Percentiles rank a stretch among this genome's conserved stretches.
phyloP scores from a whole-genome alignment of 2,797 vertebrate species.

The Lacerta viridis region DNA sequence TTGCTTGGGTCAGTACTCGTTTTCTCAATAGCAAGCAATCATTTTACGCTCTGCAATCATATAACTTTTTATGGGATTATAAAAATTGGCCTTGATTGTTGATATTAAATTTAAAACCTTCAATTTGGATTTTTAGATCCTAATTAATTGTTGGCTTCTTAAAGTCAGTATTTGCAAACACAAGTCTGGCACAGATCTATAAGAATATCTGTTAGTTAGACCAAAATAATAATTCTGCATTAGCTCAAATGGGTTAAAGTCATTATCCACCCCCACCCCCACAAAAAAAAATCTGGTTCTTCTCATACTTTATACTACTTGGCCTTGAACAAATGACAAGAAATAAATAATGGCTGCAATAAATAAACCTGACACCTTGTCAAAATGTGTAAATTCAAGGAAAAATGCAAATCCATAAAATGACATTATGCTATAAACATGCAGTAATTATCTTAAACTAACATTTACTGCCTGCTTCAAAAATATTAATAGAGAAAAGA shows the following conservation, averaged over 20 bases:
- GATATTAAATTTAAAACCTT: slow-evolving; percentile 3
- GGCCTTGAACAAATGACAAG: slow-evolving; percentile 61
- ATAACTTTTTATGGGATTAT: slow-evolving; percentile 15
- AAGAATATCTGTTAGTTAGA: slow-evolving; percentile 56
- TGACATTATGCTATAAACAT: slow-evolving; percentile 20
- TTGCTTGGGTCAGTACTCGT: slow-evolving; percentile 15
- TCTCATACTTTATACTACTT: slow-evolving; percentile 71
- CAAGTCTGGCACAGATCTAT: slow-evolving; percentile 65
- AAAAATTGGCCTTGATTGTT: background rate
- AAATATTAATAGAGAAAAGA: slow-evolving; percentile 21
- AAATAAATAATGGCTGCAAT: slow-evolving; percentile 59
- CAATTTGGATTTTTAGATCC: background rate
- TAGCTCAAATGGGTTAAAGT: background rate
- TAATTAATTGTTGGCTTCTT: slow-evolving; percentile 3
- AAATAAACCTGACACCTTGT: slow-evolving; percentile 55
- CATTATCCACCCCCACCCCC: background rate
- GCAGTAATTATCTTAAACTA: slow-evolving; percentile 8
- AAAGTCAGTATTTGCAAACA: slow-evolving; percentile 38
- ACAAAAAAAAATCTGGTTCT: slow-evolving; percentile 65
- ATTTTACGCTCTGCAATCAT: background rate
- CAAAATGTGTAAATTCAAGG: slow-evolving; percentile 47
- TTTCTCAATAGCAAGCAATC: slow-evolving; percentile 11
- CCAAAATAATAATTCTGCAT: background rate
- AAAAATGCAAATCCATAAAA: slow-evolving; percentile 22
- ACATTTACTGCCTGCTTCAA: slow-evolving; percentile 3